Percentiles rank a stretch among this genome's conserved stretches.
phyloP scores from a whole-genome alignment of 2,113 vertebrate genomes.

The Sterrhoptilus dennistouni region DNA sequence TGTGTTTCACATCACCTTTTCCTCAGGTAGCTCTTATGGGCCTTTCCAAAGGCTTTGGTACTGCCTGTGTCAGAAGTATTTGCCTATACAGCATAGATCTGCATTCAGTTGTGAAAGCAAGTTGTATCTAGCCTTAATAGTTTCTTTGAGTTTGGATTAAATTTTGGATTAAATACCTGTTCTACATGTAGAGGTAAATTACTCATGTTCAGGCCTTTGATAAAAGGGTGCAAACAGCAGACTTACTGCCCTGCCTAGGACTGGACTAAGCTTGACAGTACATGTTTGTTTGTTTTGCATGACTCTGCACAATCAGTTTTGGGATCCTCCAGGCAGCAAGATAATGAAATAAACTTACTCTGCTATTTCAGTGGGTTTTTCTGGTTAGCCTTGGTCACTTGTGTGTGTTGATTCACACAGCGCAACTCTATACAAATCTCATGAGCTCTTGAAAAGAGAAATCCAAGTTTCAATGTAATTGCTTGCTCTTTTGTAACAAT shows the following conservation, averaged over 20 bases:
- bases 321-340: neutral
- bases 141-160: neutral
- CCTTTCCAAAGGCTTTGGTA: neutral
- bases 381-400: neutral
- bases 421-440: neutral
- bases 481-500: neutral
- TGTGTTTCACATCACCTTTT: neutral
- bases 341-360: neutral
- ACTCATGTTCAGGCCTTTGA: neutral
- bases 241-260: neutral
- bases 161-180: neutral
- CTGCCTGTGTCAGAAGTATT: neutral
- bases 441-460: neutral
- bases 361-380: neutral
- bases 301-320: neutral
- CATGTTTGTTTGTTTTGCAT: neutral
- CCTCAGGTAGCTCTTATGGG: too few species aligned
- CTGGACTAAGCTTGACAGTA: neutral
- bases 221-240: neutral
- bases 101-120: neutral
- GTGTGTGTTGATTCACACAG: fast-evolving
- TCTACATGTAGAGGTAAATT: neutral
- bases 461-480: neutral
- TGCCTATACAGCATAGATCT: neutral
- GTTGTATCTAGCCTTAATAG: too few species aligned